Base-by-base conservation (phyloP, 1,140 invertebrate species). In the Atta texana region DNA sequence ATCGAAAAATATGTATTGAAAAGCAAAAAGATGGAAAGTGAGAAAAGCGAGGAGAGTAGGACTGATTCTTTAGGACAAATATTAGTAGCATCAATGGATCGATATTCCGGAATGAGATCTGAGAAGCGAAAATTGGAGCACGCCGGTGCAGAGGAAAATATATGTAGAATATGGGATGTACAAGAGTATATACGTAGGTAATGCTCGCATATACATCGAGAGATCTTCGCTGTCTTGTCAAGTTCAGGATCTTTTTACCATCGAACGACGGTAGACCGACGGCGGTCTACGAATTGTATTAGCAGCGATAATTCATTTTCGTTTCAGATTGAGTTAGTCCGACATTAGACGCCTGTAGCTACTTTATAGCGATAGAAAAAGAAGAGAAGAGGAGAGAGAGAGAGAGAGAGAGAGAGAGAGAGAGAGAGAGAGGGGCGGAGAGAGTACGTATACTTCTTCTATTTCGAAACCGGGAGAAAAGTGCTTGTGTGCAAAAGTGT, bases 301-400 rank as follows among this genome's bases (percentile, higher is more conserved):
- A 91, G 64, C 81, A 3, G 16, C 71, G 89, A 85, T 89, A 88
- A 91, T 71, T 89, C 71, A 72, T 91, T 91, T 89, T 87, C 55
- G 51, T 77, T 57, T 61, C 31, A 12, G 68, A 91, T 91, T 61
- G 76, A 91, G 80, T 91, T 89, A 88, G 55, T 59, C 39, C 64
- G 53, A 82, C 66, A 84, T 91, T 82, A 72, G 51, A 88, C 28
- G 71, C 39, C 77, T 24, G 49, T 39, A 53, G 72, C 61, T 86
- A 72, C 39, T 82, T 74, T 55, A 39, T 39, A 24, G 18, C 34
- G 51, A 44, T 12, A 18, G 34, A 44, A 12, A 51, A 14, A 51
- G 4, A 28, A n/a, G 24, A 16, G 39, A 16, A 44, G 24, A 34
- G 31, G 31, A 61, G 49, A 57, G 14, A 1, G 55, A 31, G 39